phyloP scores from a whole-genome alignment of 1,140 invertebrate species.

The Hycleus cichorii region DNA sequence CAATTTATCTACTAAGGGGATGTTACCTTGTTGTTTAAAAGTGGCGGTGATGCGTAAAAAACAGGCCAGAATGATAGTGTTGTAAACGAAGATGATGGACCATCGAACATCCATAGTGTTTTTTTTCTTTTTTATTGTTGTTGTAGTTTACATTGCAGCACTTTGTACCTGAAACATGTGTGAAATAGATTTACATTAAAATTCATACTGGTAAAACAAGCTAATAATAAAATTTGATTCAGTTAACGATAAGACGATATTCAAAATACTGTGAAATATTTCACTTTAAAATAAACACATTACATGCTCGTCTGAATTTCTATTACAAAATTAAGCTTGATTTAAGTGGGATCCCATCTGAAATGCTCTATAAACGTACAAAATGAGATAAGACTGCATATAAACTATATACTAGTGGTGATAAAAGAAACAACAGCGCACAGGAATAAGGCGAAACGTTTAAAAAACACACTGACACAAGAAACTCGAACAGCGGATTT shows the following conservation, averaged over 20 bases:
- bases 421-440: too few relatives aligned
- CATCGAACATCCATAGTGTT: conserved; percentile 36
- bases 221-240: not conserved
- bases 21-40: conserved; percentile 34
- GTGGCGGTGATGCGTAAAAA: conserved; percentile 27
- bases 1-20: not conserved
- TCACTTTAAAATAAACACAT: conserved; percentile 15
- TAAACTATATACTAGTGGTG: too few relatives aligned
- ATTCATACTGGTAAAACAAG: conserved; percentile 4
- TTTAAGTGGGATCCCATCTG: conserved; percentile 1
- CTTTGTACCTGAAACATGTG: conserved; percentile 25
- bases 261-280: not conserved
- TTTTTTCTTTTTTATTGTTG: conserved; percentile 14
- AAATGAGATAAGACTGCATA: not conserved
- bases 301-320: conserved; percentile 12
- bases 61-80: conserved; percentile 24
- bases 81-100: conserved; percentile 23
- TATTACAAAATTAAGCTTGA: conserved; percentile 13
- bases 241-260: too few relatives aligned
- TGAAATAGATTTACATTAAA: conserved; percentile 2
- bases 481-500: too few relatives aligned
- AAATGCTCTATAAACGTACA: conserved; percentile 4
- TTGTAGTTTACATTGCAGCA: conserved; percentile 32
- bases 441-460: too few relatives aligned
- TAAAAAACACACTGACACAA: too few relatives aligned